These are phyloP conservation scores for Ichneumon xanthorius DNA, from an alignment of 2,888 invertebrate genomes.

Conservation along the genomic window DNA sequence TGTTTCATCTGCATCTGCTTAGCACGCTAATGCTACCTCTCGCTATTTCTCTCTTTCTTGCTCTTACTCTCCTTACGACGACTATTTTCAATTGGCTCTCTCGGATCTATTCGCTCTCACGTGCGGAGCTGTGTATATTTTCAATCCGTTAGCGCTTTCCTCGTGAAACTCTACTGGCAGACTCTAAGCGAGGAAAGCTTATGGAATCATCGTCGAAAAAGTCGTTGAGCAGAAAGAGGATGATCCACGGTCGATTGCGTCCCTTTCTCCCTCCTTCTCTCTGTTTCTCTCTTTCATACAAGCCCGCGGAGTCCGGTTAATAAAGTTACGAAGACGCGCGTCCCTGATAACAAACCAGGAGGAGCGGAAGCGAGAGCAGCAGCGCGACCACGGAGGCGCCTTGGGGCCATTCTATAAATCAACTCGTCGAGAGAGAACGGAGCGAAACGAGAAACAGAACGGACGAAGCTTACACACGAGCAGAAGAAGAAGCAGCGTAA, in stretches of 20 bases:
- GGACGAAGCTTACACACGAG: slow-evolving; percentile 21
- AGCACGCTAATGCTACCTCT: slow-evolving; percentile 81
- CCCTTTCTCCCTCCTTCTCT: slow-evolving; percentile 31
- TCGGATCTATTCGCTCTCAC: slow-evolving; percentile 46
- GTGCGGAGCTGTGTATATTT: slow-evolving; percentile 32
- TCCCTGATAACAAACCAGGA: slow-evolving; percentile 75
- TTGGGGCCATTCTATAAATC: slow-evolving; percentile 75
- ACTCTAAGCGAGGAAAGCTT: not conserved
- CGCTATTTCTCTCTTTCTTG: slow-evolving; percentile 36
- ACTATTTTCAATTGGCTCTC: slow-evolving; percentile 1
- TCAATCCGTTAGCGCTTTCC: slow-evolving; percentile 28
- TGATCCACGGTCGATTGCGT: slow-evolving; percentile 42
- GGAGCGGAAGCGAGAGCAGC: slow-evolving; percentile 55
- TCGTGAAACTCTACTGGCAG: slow-evolving; percentile 11
- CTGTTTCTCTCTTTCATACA: slow-evolving; percentile 56
- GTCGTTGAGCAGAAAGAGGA: slow-evolving; percentile 16
- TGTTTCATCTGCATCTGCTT: slow-evolving; percentile 84
- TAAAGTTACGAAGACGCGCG: slow-evolving; percentile 75
- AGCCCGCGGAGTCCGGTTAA: slow-evolving; percentile 72
- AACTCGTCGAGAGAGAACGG: slow-evolving; percentile 69
- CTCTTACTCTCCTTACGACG: not conserved
- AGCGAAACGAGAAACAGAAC: slow-evolving; percentile 34
- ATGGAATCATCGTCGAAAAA: not conserved
- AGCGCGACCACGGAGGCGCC: slow-evolving; percentile 72
- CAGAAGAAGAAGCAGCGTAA: slow-evolving; percentile 20